A percentile compares a stretch with the other conserved stretches of the same genome.
Evolutionary conservation across 1,140 invertebrate genomes (phyloP).

Genomic region (Colletes gigas): DNA sequence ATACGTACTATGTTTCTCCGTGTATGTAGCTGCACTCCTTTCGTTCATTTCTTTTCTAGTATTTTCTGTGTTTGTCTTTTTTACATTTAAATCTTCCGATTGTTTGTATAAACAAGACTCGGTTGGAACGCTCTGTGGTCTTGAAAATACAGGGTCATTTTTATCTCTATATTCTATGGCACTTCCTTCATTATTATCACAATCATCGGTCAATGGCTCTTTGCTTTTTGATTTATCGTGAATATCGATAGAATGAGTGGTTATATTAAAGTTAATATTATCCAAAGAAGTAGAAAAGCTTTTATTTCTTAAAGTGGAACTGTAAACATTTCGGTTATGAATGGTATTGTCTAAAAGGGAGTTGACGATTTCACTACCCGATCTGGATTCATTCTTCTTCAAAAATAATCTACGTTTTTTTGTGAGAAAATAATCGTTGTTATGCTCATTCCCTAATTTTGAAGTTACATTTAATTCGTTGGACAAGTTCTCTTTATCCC

Average conservation of each 20-base stretch:
- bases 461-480: not conserved
- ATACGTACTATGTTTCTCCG: slow-evolving; percentile 27
- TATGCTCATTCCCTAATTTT: slow-evolving; percentile 25
- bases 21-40: not conserved
- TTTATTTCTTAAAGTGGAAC: not conserved
- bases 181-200: not conserved
- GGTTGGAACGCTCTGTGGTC: slow-evolving; percentile 7
- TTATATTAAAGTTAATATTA: slow-evolving; percentile 3
- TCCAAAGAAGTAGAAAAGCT: slow-evolving; percentile 14
- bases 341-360: slow-evolving; percentile 24
- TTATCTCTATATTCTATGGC: not conserved
- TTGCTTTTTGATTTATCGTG: not conserved
- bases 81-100: not conserved
- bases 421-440: not conserved
- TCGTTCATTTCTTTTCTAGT: not conserved
- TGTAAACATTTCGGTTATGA: slow-evolving; percentile 6
- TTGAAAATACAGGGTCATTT: not conserved
- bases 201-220: not conserved
- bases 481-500: slow-evolving; percentile 1
- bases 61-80: not conserved
- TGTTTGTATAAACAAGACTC: not conserved
- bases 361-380: slow-evolving; percentile 46
- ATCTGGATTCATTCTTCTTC: slow-evolving; percentile 50
- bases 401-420: slow-evolving; percentile 46
- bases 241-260: not conserved